These are phyloP conservation scores for Myrmecobius fasciatus DNA, from an alignment of 2,113 vertebrate genomes.

Conservation along the genomic window DNA sequence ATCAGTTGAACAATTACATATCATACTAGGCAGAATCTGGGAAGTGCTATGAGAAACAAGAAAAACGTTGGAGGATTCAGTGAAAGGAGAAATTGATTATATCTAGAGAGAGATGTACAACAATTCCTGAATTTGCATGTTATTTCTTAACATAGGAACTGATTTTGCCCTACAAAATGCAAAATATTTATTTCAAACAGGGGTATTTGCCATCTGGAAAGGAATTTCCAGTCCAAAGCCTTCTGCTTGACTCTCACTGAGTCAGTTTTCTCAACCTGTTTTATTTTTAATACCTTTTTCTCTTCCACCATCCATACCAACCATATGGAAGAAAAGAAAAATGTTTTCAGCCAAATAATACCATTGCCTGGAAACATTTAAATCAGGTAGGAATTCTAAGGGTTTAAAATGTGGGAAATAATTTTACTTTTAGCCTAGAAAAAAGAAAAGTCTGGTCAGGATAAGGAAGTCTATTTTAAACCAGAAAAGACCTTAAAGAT, in stretches of 20 bases:
- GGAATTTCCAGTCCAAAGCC: conserved; percentile 4
- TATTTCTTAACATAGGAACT: conserved; percentile 1
- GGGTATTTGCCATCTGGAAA: not conserved
- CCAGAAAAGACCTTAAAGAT: not conserved
- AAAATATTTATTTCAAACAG: not conserved
- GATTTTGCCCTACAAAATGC: not conserved
- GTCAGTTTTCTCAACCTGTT: conserved; percentile 1
- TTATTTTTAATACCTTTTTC: not conserved
- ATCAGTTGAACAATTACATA: not conserved
- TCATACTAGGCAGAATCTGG: not conserved
- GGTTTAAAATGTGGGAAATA: not conserved
- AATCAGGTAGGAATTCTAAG: not conserved
- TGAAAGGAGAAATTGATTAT: not conserved
- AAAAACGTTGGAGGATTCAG: not conserved
- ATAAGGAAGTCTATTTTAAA: not conserved
- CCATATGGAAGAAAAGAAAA: not conserved
- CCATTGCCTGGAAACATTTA: not conserved
- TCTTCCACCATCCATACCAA: not conserved
- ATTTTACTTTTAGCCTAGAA: not conserved
- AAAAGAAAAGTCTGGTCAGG: not conserved
- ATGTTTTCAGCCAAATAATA: not conserved
- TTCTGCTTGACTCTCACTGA: not conserved
- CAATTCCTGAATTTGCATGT: not conserved
- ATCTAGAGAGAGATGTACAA: not conserved
- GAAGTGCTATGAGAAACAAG: not conserved